Evolutionary conservation across 2,113 vertebrate genomes (phyloP).

Genomic region (Clarias magur): DNA sequence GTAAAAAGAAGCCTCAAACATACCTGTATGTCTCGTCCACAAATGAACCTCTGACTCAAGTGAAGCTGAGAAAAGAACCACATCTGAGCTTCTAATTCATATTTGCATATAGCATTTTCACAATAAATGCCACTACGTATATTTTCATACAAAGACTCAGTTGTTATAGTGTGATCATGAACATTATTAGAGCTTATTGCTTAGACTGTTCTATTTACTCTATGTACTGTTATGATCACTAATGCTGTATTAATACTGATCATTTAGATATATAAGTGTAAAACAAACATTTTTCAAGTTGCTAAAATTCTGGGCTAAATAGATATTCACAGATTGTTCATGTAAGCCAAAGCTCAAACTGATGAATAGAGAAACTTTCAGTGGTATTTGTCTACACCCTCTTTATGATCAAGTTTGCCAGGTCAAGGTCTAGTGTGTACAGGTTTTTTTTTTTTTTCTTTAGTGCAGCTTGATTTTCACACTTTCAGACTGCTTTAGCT

Average conservation of each 20-base stretch:
- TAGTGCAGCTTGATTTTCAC: neutral
- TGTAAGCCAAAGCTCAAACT: neutral
- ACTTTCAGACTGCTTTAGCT: no score
- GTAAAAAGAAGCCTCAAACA: neutral
- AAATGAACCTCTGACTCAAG: no score
- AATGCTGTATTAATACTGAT: neutral
- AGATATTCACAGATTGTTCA: no score
- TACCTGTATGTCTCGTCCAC: neutral
- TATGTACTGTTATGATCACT: neutral
- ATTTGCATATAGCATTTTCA: neutral
- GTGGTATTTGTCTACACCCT: neutral
- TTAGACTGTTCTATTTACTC: neutral
- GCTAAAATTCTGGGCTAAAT: neutral
- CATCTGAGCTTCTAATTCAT: neutral
- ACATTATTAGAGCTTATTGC: neutral
- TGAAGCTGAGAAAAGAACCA: neutral
- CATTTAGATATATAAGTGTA: neutral
- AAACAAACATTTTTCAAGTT: neutral
- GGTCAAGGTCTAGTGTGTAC: neutral
- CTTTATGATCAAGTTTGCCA: neutral
- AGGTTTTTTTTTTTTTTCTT: neutral
- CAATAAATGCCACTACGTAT: neutral
- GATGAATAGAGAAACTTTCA: neutral
- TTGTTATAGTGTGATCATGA: neutral
- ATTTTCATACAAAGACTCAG: neutral